Evolutionary conservation across 1,140 invertebrate species (phyloP).

Genomic region (Phenacoccus solenopsis): DNA sequence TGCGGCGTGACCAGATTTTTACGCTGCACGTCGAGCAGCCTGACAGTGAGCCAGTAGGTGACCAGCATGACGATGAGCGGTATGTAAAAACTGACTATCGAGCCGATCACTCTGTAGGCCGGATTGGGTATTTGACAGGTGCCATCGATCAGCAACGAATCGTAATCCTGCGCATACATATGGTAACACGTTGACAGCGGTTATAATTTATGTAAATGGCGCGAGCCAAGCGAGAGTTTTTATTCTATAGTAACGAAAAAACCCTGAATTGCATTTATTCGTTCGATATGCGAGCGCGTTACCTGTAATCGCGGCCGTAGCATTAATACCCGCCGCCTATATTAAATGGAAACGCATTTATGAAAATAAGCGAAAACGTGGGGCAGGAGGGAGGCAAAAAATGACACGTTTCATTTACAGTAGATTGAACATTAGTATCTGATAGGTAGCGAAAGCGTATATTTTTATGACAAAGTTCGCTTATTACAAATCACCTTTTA

Average conservation of each 20-base stretch:
- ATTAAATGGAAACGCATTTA: too few species aligned
- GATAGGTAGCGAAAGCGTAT: background rate
- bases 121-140: slow-evolving; percentile 76
- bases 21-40: slow-evolving; percentile 60
- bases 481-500: too few species aligned
- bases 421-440: background rate
- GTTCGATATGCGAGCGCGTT: too few species aligned
- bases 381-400: background rate
- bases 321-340: too few species aligned
- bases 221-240: too few species aligned
- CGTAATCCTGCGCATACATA: slow-evolving; percentile 51
- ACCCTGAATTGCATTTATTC: too few species aligned
- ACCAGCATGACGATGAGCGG: slow-evolving; percentile 87
- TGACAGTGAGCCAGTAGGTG: slow-evolving; percentile 81
- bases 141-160: slow-evolving; percentile 62
- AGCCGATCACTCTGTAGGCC: slow-evolving; percentile 81
- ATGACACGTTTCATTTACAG: background rate
- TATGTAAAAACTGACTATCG: slow-evolving; percentile 90
- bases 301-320: too few species aligned
- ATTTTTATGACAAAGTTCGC: too few species aligned
- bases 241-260: too few species aligned
- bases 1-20: slow-evolving; percentile 42
- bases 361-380: too few species aligned
- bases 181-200: too few species aligned
- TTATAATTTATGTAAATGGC: too few species aligned